phyloP scores from a whole-genome alignment of 2,797 vertebrate species.

The Cyprinodon diabolis region DNA sequence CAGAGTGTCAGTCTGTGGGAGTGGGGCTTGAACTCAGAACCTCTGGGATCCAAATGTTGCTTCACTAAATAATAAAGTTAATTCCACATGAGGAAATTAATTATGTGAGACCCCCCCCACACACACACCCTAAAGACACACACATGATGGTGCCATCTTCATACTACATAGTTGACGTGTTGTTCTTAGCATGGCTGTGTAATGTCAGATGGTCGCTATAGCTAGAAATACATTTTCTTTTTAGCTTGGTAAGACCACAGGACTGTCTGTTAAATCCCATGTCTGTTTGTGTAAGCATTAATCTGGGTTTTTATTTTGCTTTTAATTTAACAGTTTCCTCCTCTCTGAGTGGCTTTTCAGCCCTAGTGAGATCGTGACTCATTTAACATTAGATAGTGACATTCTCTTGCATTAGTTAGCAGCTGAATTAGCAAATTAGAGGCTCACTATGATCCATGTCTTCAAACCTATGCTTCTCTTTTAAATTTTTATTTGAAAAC shows the following conservation, averaged over 20 bases:
- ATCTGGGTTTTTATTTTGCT: background rate
- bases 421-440: background rate
- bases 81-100: no score
- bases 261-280: background rate
- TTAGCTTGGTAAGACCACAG: background rate
- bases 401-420: no score
- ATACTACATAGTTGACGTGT: no score
- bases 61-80: no score
- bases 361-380: no score
- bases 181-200: background rate
- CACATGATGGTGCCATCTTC: no score
- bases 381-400: no score
- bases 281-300: background rate
- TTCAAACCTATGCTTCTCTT: background rate
- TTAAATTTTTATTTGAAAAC: slow-evolving; percentile 8
- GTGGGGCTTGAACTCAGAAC: no score
- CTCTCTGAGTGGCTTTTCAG: background rate
- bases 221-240: background rate
- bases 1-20: no score
- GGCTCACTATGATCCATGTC: background rate
- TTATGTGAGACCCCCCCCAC: no score
- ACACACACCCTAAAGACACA: no score
- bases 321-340: background rate
- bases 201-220: background rate
- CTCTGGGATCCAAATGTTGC: no score